phyloP scores from a whole-genome alignment of 2,113 vertebrate genomes.

The Lycaon pictus region DNA sequence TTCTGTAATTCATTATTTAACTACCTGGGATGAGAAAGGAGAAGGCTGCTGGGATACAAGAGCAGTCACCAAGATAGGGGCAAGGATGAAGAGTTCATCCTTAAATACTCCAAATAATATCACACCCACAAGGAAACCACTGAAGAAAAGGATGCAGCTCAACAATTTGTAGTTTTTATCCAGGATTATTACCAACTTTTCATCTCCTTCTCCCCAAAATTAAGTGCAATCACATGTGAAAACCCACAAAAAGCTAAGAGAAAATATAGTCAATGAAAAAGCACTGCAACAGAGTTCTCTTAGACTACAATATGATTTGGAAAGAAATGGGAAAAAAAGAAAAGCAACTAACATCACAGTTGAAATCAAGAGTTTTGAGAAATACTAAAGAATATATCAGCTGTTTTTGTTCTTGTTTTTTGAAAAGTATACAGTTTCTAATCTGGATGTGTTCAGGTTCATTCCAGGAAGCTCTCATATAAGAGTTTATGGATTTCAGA shows the following conservation, averaged over 20 bases:
- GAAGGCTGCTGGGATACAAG: neutral
- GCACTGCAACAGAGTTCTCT: neutral
- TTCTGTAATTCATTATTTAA: neutral
- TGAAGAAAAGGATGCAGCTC: neutral
- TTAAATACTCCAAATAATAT: neutral
- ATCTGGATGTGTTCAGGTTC: neutral
- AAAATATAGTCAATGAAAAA: conserved; percentile 12
- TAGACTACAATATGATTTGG: neutral
- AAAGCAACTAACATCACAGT: neutral
- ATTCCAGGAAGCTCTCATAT: neutral
- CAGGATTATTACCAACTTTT: neutral
- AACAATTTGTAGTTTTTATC: neutral
- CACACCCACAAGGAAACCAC: neutral
- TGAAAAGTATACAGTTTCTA: neutral
- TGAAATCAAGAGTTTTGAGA: neutral
- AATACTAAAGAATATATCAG: neutral
- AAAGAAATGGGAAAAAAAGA: neutral
- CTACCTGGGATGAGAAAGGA: neutral
- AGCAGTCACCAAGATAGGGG: neutral
- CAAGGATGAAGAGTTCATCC: neutral
- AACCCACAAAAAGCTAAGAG: neutral
- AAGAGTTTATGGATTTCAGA: neutral
- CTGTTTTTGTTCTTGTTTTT: neutral
- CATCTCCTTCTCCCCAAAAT: neutral
- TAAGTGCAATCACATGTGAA: neutral